A percentile compares a stretch with the other conserved stretches of the same genome.
phyloP scores from a whole-genome alignment of 2,113 vertebrate species.

The Heloderma charlesbogerti region DNA sequence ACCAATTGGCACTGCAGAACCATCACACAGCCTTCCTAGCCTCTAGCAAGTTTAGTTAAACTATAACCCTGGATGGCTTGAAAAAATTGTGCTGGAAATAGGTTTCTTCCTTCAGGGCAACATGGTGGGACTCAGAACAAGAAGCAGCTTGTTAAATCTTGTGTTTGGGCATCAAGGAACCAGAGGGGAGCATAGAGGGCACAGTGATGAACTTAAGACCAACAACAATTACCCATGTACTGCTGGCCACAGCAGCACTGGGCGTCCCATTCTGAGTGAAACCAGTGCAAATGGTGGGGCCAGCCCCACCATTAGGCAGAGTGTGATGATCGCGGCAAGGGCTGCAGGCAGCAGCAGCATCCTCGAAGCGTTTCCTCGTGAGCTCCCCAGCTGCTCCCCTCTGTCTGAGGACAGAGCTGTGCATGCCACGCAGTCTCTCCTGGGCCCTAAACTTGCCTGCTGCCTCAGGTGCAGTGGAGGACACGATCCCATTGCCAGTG shows the following conservation, averaged over 20 bases:
- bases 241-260: no score
- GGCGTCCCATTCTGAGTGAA: no score
- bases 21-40: background rate
- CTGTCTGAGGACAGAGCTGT: no score
- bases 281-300: no score
- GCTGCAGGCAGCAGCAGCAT: background rate
- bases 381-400: no score
- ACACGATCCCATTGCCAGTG: no score
- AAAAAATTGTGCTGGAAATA: background rate
- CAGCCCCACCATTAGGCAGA: no score
- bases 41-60: constrained; percentile 17
- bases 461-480: no score
- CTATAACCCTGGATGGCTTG: background rate
- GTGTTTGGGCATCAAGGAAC: background rate
- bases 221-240: no score
- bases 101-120: constrained; percentile 17
- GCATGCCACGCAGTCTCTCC: no score
- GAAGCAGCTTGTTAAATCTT: constrained; percentile 17
- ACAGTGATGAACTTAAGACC: background rate
- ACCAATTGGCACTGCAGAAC: background rate
- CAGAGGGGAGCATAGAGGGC: background rate
- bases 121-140: background rate
- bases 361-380: background rate
- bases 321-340: no score
- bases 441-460: no score